Percentiles rank a stretch among this genome's conserved stretches.
These are phyloP conservation scores for Aethes cnicana DNA, from an alignment of 2,888 invertebrate species.

Conservation along the genomic window DNA sequence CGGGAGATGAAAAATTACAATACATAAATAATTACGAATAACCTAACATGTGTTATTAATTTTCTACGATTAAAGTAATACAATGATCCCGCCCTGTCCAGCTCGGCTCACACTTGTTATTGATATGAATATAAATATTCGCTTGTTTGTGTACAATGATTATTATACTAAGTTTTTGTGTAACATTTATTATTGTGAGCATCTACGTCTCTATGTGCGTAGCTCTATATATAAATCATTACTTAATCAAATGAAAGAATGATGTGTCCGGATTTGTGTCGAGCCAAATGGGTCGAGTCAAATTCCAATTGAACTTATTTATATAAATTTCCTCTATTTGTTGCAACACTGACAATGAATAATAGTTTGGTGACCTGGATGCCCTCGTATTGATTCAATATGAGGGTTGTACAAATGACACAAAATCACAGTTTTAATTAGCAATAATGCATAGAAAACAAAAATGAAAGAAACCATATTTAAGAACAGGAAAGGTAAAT, in stretches of 20 bases:
- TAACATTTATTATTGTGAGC: conserved; percentile 4
- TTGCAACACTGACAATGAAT: conserved; percentile 56
- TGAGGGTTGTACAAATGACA: no score
- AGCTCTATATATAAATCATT: conserved; percentile 42
- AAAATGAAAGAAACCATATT: neutral
- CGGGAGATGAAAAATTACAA: no score
- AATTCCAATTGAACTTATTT: conserved; percentile 74
- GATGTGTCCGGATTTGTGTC: conserved; percentile 57
- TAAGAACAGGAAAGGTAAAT: neutral
- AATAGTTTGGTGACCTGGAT: conserved; percentile 48
- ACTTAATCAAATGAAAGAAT: conserved; percentile 51
- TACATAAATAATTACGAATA: no score
- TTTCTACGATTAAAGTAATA: no score
- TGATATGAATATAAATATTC: no score
- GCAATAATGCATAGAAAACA: no score
- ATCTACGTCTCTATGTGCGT: conserved; percentile 36
- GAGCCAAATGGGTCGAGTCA: conserved; percentile 63
- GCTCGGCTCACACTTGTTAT: no score
- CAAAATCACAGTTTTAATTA: no score
- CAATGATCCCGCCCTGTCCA: no score
- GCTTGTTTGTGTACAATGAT: no score
- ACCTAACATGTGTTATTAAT: no score
- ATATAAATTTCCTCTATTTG: conserved; percentile 58
- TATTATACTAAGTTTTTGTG: neutral
- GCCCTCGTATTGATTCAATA: conserved; percentile 14